Evolutionary conservation across 2,113 vertebrate genomes (phyloP).

Genomic region (Esox niger): DNA sequence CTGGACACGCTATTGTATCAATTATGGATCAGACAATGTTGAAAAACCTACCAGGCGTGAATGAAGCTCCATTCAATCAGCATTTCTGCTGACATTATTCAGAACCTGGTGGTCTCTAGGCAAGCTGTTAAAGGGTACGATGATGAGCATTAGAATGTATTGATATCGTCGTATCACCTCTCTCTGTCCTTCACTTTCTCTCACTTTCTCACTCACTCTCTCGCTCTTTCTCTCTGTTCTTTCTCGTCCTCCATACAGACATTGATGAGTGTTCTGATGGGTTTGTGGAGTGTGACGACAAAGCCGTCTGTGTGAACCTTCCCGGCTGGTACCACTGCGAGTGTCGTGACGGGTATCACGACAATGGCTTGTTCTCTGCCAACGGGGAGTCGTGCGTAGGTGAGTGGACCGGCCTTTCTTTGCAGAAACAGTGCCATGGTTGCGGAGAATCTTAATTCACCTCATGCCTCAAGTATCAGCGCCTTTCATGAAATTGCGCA

Average conservation of each 20-base stretch:
- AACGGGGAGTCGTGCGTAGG: conserved; percentile 96
- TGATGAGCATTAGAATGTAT: too few relatives aligned
- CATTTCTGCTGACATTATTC: conserved; percentile 7
- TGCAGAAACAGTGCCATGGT: too few relatives aligned
- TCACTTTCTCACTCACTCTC: background rate
- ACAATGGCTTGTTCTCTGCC: conserved; percentile 94
- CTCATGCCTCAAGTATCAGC: background rate
- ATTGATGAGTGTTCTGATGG: conserved; percentile 95
- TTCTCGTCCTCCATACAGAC: conserved; percentile 69
- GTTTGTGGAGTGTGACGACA: conserved; percentile 94
- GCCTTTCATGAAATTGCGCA: too few relatives aligned
- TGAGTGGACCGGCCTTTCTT: conserved; percentile 59
- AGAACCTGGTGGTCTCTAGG: background rate
- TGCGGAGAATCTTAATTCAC: background rate
- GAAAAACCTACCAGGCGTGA: conserved; percentile 34
- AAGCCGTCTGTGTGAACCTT: conserved; percentile 93
- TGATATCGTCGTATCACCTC: background rate
- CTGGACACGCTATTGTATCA: too few relatives aligned
- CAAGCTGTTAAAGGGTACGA: too few relatives aligned
- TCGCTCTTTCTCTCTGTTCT: background rate
- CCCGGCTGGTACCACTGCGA: conserved; percentile 99
- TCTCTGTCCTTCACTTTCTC: background rate
- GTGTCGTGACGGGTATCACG: conserved; percentile 96
- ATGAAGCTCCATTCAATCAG: conserved; percentile 19
- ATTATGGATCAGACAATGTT: conserved; percentile 19